Percentiles rank a stretch among this genome's conserved stretches.
Conservation (phyloP, 1,140 invertebrate species). For the Parasteatoda tepidariorum region DNA sequence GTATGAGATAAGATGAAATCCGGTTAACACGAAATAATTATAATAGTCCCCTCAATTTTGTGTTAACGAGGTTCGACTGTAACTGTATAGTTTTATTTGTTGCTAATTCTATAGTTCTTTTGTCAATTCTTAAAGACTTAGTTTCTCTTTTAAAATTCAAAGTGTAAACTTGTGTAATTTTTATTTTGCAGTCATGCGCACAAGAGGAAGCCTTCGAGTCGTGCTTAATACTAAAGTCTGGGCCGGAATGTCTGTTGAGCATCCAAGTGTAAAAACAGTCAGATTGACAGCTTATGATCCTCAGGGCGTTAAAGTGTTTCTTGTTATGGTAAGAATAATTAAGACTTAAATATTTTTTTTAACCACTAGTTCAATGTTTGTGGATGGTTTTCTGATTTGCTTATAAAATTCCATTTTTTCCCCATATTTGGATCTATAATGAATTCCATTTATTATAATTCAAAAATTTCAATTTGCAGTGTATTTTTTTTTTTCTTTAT, state of each 20-base stretch:
- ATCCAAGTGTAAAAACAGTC: slow-evolving; percentile 86
- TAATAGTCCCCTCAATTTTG: no score
- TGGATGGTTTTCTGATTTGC: no score
- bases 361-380: neutral
- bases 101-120: neutral
- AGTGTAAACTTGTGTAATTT: slow-evolving; percentile 16
- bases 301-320: slow-evolving; percentile 85
- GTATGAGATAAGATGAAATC: no score
- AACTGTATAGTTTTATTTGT: neutral
- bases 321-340: slow-evolving; percentile 79
- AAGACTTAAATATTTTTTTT: no score
- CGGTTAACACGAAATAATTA: no score
- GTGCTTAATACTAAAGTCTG: slow-evolving; percentile 94
- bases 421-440: no score
- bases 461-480: no score
- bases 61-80: no score
- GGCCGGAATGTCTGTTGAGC: slow-evolving; percentile 90
- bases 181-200: slow-evolving; percentile 79
- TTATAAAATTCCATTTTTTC: no score
- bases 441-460: no score
- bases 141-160: neutral
- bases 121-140: neutral
- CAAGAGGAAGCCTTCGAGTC: slow-evolving; percentile 86
- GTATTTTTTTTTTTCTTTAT: no score
- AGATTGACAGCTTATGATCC: slow-evolving; percentile 89